phyloP scores from a whole-genome alignment of 2,888 invertebrate genomes.

The Archaeoteleia sp. region DNA sequence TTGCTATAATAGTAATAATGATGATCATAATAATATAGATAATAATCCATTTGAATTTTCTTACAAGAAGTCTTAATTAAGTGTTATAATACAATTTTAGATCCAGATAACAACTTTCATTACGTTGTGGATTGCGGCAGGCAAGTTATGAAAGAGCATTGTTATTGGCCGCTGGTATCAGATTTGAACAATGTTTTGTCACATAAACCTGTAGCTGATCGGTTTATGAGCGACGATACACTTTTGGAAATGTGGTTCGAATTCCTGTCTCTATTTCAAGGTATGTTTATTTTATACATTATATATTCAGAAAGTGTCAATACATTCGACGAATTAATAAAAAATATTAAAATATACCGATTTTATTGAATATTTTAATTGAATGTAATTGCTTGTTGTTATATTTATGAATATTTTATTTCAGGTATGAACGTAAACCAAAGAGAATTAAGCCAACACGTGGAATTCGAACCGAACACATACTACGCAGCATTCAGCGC shows the following conservation, averaged over 20 bases:
- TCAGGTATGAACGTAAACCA: conserved; percentile 97
- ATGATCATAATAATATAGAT: conserved; percentile 12
- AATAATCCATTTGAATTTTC: conserved; percentile 7
- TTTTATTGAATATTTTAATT: no score
- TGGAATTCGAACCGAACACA: conserved; percentile 97
- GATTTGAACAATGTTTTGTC: conserved; percentile 97
- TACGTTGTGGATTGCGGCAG: conserved; percentile 94
- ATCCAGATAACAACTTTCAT: conserved; percentile 87
- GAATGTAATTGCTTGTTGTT: no score
- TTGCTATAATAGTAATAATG: no score
- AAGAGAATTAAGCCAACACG: conserved; percentile 91
- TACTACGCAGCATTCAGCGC: conserved; percentile 99
- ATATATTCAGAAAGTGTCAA: no score
- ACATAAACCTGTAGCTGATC: conserved; percentile 91
- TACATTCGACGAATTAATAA: no score
- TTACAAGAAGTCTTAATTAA: conserved; percentile 1
- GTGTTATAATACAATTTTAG: conserved; percentile 70
- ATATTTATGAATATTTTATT: conserved; percentile 24
- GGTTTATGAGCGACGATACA: conserved; percentile 91
- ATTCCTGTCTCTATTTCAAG: conserved; percentile 95
- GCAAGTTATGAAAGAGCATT: conserved; percentile 97
- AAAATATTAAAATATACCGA: no score
- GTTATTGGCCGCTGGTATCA: conserved; percentile 98
- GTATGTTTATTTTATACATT: no score
- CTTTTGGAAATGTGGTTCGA: conserved; percentile 97